Evolutionary conservation across 2,888 invertebrate genomes (phyloP).

Genomic region (Sesamia inferens): DNA sequence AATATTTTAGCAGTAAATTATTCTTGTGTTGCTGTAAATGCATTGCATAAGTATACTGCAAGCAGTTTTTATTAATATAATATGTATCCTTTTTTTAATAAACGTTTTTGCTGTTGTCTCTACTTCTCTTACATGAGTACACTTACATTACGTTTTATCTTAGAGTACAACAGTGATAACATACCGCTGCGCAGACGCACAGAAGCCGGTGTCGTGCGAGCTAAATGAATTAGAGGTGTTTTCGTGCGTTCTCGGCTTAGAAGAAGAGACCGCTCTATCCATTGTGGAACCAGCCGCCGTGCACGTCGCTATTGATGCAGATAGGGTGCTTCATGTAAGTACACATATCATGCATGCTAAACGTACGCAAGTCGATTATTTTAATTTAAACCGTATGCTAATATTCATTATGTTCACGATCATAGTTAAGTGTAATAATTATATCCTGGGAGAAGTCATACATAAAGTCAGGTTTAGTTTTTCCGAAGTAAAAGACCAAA

Average conservation of each 20-base stretch:
- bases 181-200: constrained; percentile 92
- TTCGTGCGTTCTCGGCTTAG: constrained; percentile 96
- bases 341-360: background rate
- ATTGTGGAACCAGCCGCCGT: constrained; percentile 98
- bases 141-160: background rate
- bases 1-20: too few relatives aligned
- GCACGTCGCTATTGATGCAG: constrained; percentile 92
- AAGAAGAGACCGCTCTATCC: constrained; percentile 97
- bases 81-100: too few relatives aligned
- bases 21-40: too few relatives aligned
- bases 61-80: too few relatives aligned
- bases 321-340: constrained; percentile 86
- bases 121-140: background rate
- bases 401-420: background rate
- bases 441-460: background rate
- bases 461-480: background rate
- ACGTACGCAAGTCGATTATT: background rate
- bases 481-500: background rate
- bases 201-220: constrained; percentile 95
- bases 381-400: background rate
- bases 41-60: too few relatives aligned
- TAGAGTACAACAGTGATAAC: constrained; percentile 96
- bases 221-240: constrained; percentile 97
- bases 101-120: background rate
- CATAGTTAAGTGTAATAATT: background rate